Percentiles rank a stretch among this genome's conserved stretches.
Evolutionary conservation across 53 echinoderm and acorn worm genomes (phyloP).

Genomic region (Holothuria leucospilota): DNA sequence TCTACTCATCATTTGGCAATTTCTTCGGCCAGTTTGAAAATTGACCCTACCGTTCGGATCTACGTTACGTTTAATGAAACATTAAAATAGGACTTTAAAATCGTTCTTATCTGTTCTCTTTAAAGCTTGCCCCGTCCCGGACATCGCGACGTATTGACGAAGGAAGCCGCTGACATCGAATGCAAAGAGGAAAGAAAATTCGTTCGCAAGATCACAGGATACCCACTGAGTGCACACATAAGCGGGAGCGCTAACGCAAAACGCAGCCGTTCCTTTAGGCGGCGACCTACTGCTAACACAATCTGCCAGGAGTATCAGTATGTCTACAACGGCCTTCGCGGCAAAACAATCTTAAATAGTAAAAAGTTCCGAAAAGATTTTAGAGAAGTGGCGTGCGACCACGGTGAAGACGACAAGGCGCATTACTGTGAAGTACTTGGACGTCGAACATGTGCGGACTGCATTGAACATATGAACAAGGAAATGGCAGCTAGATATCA

Average conservation of each 20-base stretch:
- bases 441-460: conserved; percentile 76
- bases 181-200: conserved; percentile 75
- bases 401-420: conserved; percentile 47
- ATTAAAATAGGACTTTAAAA: no score
- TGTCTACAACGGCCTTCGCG: conserved; percentile 83
- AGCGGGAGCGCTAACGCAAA: conserved; percentile 72
- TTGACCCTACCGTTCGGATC: no score
- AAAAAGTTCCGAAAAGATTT: conserved; percentile 74
- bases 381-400: conserved; percentile 52
- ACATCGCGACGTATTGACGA: conserved; percentile 68
- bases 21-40: no score
- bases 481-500: conserved; percentile 87
- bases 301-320: conserved; percentile 86
- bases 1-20: no score
- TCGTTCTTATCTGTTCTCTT: no score
- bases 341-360: conserved; percentile 77
- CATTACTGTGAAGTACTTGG: conserved; percentile 94
- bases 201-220: conserved; percentile 74
- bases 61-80: no score
- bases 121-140: conserved; percentile 60
- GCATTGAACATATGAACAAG: conserved; percentile 79
- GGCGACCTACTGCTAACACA: conserved; percentile 82
- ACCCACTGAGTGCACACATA: conserved; percentile 77
- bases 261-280: conserved; percentile 47
- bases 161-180: conserved; percentile 76